Evolutionary conservation across 2,888 invertebrate species (phyloP).

Genomic region (Brenthis hecate): DNA sequence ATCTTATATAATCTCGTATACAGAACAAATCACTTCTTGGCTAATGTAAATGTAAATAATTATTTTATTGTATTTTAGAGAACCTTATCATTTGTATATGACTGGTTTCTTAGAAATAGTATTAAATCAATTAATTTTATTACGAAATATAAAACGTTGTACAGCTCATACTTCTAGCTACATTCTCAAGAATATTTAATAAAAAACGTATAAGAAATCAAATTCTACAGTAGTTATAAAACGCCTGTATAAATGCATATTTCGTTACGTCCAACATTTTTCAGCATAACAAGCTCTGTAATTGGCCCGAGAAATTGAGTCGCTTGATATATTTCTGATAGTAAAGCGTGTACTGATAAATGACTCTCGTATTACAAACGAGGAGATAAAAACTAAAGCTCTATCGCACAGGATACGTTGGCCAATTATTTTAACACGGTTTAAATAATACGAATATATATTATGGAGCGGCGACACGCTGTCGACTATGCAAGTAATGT

Average conservation of each 20-base stretch:
- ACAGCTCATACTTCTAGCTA: too few species aligned
- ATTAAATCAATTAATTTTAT: too few species aligned
- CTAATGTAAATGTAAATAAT: too few species aligned
- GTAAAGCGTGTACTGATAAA: conserved; percentile 45
- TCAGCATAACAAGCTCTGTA: conserved; percentile 71
- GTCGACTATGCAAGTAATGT: background rate
- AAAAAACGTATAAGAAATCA: background rate
- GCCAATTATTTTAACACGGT: conserved; percentile 17
- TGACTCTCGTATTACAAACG: conserved; percentile 40
- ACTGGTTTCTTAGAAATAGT: too few species aligned
- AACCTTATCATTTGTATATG: too few species aligned
- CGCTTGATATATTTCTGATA: conserved; percentile 52
- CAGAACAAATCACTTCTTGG: too few species aligned
- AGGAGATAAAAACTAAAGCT: conserved; percentile 32
- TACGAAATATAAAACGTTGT: too few species aligned
- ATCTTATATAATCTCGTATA: too few species aligned
- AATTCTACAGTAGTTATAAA: background rate
- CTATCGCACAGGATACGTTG: conserved; percentile 5
- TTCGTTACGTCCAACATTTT: conserved; percentile 58
- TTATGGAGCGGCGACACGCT: background rate
- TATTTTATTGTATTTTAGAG: too few species aligned
- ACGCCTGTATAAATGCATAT: conserved; percentile 37
- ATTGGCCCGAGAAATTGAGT: conserved; percentile 70
- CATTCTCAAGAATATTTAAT: too few species aligned
- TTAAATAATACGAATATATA: background rate